These are phyloP conservation scores for Colaptes auratus DNA, from an alignment of 2,113 vertebrate genomes.

Conservation along the genomic window DNA sequence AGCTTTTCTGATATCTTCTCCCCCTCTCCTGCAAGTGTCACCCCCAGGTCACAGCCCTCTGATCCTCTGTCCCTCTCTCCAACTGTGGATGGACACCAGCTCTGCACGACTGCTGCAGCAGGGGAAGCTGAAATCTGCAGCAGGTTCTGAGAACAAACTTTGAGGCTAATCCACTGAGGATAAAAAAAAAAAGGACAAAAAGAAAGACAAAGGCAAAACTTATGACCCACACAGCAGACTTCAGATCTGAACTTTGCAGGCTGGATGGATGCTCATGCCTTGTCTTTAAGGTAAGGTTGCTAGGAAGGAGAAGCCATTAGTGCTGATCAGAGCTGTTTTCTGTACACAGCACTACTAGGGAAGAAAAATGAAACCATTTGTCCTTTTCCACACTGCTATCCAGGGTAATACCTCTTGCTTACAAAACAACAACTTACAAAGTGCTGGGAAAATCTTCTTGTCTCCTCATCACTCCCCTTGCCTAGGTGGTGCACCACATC, in stretches of 20 bases:
- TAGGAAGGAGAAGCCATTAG: not conserved
- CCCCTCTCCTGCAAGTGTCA: not conserved
- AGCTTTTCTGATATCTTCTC: not conserved
- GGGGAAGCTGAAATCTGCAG: not conserved
- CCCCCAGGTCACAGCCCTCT: slow-evolving; percentile 12
- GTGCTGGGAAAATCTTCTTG: not conserved
- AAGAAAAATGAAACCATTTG: not conserved
- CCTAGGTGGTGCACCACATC: not conserved
- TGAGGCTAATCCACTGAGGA: not conserved
- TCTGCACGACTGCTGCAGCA: not conserved
- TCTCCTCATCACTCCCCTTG: not conserved
- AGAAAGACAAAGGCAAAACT: not conserved
- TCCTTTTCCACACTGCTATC: not conserved
- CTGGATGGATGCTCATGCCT: not conserved
- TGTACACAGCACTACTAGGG: not conserved
- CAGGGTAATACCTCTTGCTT: not conserved
- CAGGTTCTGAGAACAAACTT: not conserved
- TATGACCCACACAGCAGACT: not conserved
- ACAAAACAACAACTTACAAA: not conserved
- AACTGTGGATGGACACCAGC: not conserved
- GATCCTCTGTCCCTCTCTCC: not conserved
- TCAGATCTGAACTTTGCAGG: not conserved
- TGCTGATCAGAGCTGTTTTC: not conserved
- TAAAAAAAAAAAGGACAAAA: not conserved
- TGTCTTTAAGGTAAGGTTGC: not conserved